A percentile compares a stretch with the other conserved stretches of the same genome.
Evolutionary conservation across 2,888 invertebrate species (phyloP).

Genomic region (Chironomus riparius): DNA sequence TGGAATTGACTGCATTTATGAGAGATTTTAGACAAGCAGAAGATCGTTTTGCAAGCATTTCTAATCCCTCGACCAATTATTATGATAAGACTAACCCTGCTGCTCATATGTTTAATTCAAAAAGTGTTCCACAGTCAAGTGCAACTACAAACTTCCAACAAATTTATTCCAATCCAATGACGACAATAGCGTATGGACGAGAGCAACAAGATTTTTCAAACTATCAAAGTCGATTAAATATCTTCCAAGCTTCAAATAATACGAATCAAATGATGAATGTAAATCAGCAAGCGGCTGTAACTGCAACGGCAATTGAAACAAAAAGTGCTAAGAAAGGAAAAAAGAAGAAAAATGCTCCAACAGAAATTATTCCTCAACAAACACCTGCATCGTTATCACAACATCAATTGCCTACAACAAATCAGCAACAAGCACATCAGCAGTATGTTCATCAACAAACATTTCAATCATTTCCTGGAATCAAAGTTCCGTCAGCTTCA

Average conservation of each 20-base stretch:
- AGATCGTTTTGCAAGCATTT: slow-evolving; percentile 32
- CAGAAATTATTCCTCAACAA: slow-evolving; percentile 37
- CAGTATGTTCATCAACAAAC: slow-evolving; percentile 39
- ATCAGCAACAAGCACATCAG: slow-evolving; percentile 35
- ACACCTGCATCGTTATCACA: background rate
- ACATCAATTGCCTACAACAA: slow-evolving; percentile 4
- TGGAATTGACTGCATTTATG: slow-evolving; percentile 25
- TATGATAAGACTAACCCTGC: slow-evolving; percentile 53
- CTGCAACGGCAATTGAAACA: background rate
- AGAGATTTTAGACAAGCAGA: slow-evolving; percentile 19
- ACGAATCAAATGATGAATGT: slow-evolving; percentile 20
- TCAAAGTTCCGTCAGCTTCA: slow-evolving; percentile 43
- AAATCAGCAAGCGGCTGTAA: slow-evolving; percentile 5
- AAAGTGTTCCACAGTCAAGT: slow-evolving; percentile 43
- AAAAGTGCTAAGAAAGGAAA: background rate
- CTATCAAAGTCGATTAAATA: slow-evolving; percentile 20
- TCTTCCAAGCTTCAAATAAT: background rate
- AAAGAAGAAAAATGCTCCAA: slow-evolving; percentile 32
- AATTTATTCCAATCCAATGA: slow-evolving; percentile 31
- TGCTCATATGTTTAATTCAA: slow-evolving; percentile 49
- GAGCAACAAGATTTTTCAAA: slow-evolving; percentile 28
- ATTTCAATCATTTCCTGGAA: slow-evolving; percentile 51
- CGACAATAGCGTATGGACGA: slow-evolving; percentile 27
- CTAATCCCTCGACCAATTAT: slow-evolving; percentile 38
- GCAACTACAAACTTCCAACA: slow-evolving; percentile 29